phyloP scores from a whole-genome alignment of 2,888 invertebrate genomes.

The Oscheius onirici region DNA sequence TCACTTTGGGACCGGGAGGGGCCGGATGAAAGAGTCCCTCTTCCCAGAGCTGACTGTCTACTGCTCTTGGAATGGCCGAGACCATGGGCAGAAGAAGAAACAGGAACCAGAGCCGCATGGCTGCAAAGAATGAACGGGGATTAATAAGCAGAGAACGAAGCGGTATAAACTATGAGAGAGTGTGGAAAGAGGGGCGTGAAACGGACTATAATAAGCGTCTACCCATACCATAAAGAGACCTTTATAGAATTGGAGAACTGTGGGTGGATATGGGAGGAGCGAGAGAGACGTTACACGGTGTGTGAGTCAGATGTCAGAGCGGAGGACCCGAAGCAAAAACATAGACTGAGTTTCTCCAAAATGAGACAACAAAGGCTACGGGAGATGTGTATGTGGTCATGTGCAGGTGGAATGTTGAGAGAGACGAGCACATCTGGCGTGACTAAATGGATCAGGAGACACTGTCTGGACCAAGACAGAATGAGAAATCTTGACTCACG shows the following conservation, averaged over 20 bases:
- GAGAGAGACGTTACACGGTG: background rate
- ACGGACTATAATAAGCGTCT: background rate
- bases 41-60: slow-evolving; percentile 32
- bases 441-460: slow-evolving; percentile 8
- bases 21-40: slow-evolving; percentile 21
- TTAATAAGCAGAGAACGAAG: slow-evolving; percentile 22
- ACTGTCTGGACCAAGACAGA: background rate
- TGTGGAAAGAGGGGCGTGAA: slow-evolving; percentile 4
- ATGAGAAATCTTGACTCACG: background rate
- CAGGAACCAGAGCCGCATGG: slow-evolving; percentile 20
- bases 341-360: slow-evolving; percentile 3
- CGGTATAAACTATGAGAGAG: slow-evolving; percentile 28
- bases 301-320: background rate
- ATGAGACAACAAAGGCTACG: background rate
- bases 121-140: slow-evolving; percentile 13
- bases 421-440: slow-evolving; percentile 17
- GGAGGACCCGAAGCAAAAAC: slow-evolving; percentile 7
- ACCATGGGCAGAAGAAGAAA: background rate
- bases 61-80: background rate
- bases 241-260: slow-evolving; percentile 22
- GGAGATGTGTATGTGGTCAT: no score
- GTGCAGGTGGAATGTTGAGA: background rate
- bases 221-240: background rate
- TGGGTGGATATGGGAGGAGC: slow-evolving; percentile 23
- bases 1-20: slow-evolving; percentile 1